Conservation (phyloP, 1,140 invertebrate genomes). For the Hylaeus volcanicus region DNA sequence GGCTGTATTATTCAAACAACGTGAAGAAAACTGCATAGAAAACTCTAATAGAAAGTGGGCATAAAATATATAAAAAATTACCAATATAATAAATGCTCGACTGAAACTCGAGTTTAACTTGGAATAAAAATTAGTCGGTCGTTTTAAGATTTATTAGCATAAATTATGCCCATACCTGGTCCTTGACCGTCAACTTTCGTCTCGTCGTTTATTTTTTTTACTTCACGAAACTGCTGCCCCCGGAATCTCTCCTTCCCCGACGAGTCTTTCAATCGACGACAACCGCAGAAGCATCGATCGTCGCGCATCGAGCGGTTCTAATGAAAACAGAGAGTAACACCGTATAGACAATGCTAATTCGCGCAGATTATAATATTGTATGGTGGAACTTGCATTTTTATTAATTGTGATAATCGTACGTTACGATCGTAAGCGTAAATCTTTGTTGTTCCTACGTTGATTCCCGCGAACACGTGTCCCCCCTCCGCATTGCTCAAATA, state of each 20-base stretch:
- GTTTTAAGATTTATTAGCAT: too few species aligned
- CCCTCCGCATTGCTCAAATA: constrained; percentile 46
- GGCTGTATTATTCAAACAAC: too few species aligned
- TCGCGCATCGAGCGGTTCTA: background rate
- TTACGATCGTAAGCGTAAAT: constrained; percentile 41
- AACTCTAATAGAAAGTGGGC: too few species aligned
- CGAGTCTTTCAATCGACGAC: background rate
- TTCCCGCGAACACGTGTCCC: constrained; percentile 33
- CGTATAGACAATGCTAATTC: background rate
- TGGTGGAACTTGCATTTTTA: constrained; percentile 64
- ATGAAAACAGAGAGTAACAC: constrained; percentile 5
- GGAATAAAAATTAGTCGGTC: too few species aligned
- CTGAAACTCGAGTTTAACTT: too few species aligned
- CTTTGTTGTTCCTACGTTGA: constrained; percentile 56
- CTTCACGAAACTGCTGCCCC: constrained; percentile 43
- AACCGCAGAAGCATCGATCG: background rate
- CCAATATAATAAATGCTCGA: too few species aligned
- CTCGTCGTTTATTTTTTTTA: too few species aligned
- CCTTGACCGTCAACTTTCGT: too few species aligned
- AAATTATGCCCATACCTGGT: too few species aligned
- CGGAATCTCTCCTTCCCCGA: constrained; percentile 19
- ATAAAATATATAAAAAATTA: too few species aligned
- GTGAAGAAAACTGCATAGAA: too few species aligned
- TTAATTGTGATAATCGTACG: constrained; percentile 66
- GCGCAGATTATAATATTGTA: constrained; percentile 17